Evolutionary conservation across 2,888 invertebrate species (phyloP).

Genomic region (Caradrina clavipalpis): DNA sequence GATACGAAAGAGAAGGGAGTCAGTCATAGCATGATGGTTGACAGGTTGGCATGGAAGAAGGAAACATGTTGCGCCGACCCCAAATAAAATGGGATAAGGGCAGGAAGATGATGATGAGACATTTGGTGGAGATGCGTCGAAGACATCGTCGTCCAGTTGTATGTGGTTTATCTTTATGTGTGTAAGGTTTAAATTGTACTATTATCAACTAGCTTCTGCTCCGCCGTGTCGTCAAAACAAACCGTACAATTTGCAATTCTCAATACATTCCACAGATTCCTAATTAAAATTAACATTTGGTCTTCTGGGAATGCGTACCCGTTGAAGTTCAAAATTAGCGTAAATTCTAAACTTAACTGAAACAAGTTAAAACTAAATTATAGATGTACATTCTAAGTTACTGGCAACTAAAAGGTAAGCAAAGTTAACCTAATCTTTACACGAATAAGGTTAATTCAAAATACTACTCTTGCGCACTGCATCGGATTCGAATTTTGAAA

Average conservation of each 20-base stretch:
- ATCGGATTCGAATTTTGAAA: too few relatives aligned
- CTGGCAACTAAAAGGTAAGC: conserved; percentile 3
- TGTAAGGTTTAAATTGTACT: too few relatives aligned
- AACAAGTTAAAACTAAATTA: conserved; percentile 16
- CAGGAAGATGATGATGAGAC: too few relatives aligned
- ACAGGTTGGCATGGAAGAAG: too few relatives aligned
- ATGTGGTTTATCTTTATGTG: too few relatives aligned
- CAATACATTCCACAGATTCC: conserved; percentile 25
- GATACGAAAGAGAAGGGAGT: too few relatives aligned
- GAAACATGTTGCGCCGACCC: too few relatives aligned
- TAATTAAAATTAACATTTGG: conserved; percentile 57
- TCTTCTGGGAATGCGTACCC: conserved; percentile 19
- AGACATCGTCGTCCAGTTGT: too few relatives aligned
- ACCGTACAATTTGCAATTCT: neutral
- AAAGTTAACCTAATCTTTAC: conserved; percentile 12
- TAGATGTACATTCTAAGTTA: conserved; percentile 14
- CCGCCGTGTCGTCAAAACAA: too few relatives aligned
- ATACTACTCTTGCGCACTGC: neutral
- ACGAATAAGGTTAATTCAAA: conserved; percentile 5
- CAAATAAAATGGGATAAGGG: too few relatives aligned
- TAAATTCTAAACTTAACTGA: conserved; percentile 17
- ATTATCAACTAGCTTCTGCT: too few relatives aligned
- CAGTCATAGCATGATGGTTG: too few relatives aligned
- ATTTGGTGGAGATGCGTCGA: neutral
- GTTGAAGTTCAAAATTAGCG: conserved; percentile 46